phyloP scores from a whole-genome alignment of 2,797 vertebrate genomes.

The Tapera naevia region DNA sequence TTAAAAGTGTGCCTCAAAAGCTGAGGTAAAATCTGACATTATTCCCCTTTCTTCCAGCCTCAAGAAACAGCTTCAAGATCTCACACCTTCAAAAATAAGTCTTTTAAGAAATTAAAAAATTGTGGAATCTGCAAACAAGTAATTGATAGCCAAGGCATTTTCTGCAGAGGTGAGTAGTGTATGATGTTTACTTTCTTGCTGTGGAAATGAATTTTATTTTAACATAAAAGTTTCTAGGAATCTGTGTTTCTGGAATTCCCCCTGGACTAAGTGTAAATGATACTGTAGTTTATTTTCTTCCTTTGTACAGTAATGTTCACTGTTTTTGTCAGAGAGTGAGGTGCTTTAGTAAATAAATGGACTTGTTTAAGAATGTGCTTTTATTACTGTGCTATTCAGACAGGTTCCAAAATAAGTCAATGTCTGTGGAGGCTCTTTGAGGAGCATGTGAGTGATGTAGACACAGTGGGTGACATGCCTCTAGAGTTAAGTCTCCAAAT shows the following conservation, averaged over 20 bases:
- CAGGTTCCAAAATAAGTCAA: neutral
- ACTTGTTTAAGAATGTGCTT: neutral
- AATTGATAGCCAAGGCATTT: constrained; percentile 61
- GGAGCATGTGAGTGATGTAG: neutral
- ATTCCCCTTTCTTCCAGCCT: constrained; percentile 57
- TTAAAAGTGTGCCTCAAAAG: neutral
- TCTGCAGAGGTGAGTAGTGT: constrained; percentile 66
- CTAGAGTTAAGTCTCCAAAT: neutral
- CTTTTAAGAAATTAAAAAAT: constrained; percentile 65
- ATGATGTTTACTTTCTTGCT: neutral
- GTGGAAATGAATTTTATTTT: neutral
- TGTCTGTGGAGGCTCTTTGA: neutral
- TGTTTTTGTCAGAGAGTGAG: neutral
- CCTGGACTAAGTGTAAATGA: neutral
- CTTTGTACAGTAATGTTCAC: neutral
- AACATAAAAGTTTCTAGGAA: neutral
- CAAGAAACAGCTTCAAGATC: constrained; percentile 53
- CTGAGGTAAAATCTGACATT: neutral
- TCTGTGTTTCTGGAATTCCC: neutral
- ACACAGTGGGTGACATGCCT: neutral
- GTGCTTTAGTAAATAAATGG: neutral
- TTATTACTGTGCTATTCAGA: neutral
- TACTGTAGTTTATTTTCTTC: neutral
- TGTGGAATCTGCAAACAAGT: constrained; percentile 70
- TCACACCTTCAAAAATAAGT: constrained; percentile 74